Evolutionary conservation across 1,140 invertebrate genomes (phyloP).

Genomic region (Hestina assimilis): DNA sequence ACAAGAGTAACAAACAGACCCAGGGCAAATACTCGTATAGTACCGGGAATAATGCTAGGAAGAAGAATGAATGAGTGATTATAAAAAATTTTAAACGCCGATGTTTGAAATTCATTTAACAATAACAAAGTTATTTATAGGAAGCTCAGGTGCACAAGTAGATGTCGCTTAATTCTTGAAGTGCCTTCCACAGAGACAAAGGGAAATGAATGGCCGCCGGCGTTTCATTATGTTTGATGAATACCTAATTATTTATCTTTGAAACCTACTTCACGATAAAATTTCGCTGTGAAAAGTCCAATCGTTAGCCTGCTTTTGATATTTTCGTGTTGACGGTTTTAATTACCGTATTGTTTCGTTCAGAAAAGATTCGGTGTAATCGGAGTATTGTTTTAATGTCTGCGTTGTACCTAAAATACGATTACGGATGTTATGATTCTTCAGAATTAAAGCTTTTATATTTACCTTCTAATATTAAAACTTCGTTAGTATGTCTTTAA

Average conservation of each 20-base stretch:
- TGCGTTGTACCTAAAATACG: too few species aligned
- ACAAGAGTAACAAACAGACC: too few species aligned
- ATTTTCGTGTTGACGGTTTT: neutral
- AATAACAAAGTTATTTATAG: neutral
- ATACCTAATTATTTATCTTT: conserved; percentile 24
- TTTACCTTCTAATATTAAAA: too few species aligned
- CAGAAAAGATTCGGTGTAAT: too few species aligned
- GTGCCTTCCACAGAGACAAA: conserved; percentile 4
- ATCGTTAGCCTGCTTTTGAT: neutral
- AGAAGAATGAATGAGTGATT: too few species aligned
- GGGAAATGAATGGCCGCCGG: conserved; percentile 11
- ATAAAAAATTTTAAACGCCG: too few species aligned
- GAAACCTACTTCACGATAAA: neutral
- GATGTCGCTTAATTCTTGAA: conserved; percentile 1
- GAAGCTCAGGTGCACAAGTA: neutral
- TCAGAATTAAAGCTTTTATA: too few species aligned
- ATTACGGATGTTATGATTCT: too few species aligned
- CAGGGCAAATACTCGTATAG: too few species aligned
- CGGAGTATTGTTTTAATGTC: too few species aligned
- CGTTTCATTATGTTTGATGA: conserved; percentile 18
- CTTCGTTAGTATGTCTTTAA: too few species aligned
- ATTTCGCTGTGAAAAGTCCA: neutral
- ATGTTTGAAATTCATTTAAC: neutral
- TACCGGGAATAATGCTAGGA: too few species aligned
- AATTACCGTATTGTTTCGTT: neutral